These are phyloP conservation scores for Lycodopsis pacificus DNA, from an alignment of 2,797 vertebrate species.

Conservation along the genomic window DNA sequence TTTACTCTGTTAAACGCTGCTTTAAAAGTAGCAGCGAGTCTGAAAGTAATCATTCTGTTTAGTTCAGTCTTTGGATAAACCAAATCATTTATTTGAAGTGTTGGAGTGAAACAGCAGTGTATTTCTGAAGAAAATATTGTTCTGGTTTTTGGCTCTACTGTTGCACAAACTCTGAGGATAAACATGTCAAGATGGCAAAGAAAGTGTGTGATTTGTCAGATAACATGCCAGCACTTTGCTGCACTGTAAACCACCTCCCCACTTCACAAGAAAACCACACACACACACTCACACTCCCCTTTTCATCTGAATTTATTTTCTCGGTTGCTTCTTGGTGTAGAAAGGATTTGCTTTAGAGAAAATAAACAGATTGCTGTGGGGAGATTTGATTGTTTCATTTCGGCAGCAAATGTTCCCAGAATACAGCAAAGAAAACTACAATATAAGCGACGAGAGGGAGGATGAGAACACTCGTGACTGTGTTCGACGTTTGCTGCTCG, in stretches of 20 bases:
- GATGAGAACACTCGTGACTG: neutral
- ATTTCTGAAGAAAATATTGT: constrained; percentile 8
- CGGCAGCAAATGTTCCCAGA: neutral
- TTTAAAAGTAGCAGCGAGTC: neutral
- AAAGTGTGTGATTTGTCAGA: constrained; percentile 38
- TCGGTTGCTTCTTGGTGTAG: constrained; percentile 20
- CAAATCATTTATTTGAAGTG: neutral
- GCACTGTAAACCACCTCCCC: constrained; percentile 29
- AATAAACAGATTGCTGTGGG: constrained; percentile 16
- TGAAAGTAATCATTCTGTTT: neutral
- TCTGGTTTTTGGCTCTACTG: constrained; percentile 31
- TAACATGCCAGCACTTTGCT: constrained; percentile 34
- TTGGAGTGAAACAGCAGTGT: neutral
- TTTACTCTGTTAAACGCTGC: neutral
- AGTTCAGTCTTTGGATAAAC: neutral
- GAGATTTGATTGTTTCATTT: constrained; percentile 16
- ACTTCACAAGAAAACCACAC: constrained; percentile 33
- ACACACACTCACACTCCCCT: constrained; percentile 11
- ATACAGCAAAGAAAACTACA: neutral
- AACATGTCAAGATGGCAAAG: constrained; percentile 53
- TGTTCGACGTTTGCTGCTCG: neutral
- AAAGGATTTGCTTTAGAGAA: constrained; percentile 28
- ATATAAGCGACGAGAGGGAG: neutral
- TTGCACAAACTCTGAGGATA: constrained; percentile 45
- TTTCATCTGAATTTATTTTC: constrained; percentile 3